Evolutionary conservation across 2,797 vertebrate species (phyloP).

Genomic region (Eulemur rubriventer): DNA sequence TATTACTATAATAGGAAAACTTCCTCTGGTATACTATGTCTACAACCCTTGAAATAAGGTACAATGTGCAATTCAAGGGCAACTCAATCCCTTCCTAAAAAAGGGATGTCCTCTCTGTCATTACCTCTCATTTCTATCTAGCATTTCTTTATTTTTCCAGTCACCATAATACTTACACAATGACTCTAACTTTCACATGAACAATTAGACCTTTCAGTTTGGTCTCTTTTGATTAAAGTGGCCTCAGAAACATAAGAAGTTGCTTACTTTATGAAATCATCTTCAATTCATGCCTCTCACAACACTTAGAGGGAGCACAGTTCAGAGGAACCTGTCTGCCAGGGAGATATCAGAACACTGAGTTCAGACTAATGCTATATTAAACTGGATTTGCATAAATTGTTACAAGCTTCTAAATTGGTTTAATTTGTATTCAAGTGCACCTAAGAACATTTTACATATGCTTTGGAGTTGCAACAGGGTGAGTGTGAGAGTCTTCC

Average conservation of each 20-base stretch:
- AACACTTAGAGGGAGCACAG: constrained; percentile 8
- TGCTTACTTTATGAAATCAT: constrained; percentile 61
- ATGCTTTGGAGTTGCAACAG: constrained; percentile 4
- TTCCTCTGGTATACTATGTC: background rate
- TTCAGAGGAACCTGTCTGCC: constrained; percentile 54
- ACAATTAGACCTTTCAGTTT: constrained; percentile 25
- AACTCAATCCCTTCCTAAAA: background rate
- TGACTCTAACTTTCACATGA: background rate
- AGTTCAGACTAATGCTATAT: constrained; percentile 72
- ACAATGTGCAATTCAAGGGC: background rate
- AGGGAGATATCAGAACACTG: constrained; percentile 66
- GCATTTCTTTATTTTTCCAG: background rate
- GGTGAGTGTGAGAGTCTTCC: background rate
- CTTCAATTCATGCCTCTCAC: constrained; percentile 9
- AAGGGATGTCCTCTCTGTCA: background rate
- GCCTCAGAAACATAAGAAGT: background rate
- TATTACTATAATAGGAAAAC: background rate
- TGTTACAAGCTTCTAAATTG: constrained; percentile 66
- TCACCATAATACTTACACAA: background rate
- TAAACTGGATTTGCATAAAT: constrained; percentile 72
- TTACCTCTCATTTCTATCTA: background rate
- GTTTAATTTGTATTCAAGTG: constrained; percentile 55
- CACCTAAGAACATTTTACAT: constrained; percentile 35
- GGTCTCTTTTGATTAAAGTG: constrained; percentile 26
- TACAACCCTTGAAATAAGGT: constrained; percentile 6